phyloP scores from a whole-genome alignment of 2,113 vertebrate genomes.

The Pagrus major region DNA sequence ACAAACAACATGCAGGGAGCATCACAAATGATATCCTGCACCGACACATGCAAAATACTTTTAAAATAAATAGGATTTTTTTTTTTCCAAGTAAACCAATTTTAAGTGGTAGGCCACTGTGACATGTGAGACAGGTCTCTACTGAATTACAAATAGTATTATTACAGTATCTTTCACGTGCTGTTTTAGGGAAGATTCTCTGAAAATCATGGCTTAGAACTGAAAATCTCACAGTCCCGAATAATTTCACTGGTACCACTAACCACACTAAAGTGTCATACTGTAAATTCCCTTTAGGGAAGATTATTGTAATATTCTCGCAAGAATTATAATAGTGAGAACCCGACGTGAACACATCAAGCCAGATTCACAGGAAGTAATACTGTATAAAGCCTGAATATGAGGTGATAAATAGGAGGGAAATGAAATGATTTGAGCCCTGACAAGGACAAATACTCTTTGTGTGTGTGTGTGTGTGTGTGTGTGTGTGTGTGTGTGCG shows the following conservation, averaged over 20 bases:
- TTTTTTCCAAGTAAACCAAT: not conserved
- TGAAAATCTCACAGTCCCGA: not conserved
- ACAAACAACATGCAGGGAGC: not conserved
- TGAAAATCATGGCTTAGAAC: not conserved
- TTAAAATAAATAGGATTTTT: too few relatives aligned
- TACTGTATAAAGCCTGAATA: not conserved
- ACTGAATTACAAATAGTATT: not conserved
- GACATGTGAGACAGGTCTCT: not conserved
- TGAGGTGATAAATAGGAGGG: not conserved
- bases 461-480: conserved; percentile 9
- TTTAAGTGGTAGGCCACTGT: not conserved
- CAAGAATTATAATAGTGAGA: not conserved
- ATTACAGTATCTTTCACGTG: not conserved
- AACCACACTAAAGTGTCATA: not conserved
- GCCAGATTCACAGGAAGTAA: not conserved
- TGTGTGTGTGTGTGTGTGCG: not conserved
- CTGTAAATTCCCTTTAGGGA: not conserved
- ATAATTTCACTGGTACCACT: too few relatives aligned
- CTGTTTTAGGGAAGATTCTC: not conserved
- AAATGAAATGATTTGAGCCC: conserved; percentile 3
- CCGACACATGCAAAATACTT: not conserved
- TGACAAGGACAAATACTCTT: conserved; percentile 25
- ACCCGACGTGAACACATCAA: not conserved
- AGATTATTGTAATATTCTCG: not conserved
- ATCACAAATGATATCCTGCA: conserved; percentile 1